Conservation (phyloP, 2,888 invertebrate genomes). For the Lottia scabra region DNA sequence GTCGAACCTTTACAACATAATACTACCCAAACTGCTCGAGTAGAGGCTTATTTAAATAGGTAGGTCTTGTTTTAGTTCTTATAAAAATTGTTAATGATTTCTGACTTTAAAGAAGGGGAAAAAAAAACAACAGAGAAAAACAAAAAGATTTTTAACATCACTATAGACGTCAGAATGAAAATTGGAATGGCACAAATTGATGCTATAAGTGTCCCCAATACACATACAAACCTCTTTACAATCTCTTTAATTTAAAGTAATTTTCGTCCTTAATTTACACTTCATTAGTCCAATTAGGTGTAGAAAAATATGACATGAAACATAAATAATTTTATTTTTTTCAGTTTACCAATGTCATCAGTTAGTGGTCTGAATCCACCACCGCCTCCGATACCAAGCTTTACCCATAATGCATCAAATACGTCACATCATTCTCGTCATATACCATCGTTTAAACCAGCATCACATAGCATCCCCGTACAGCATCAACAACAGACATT, state of each 20-base stretch:
- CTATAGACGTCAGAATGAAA: no score
- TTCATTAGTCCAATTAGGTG: no score
- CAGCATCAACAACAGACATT: not conserved
- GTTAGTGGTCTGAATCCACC: conserved; percentile 14
- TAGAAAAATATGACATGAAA: no score
- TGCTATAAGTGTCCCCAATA: no score
- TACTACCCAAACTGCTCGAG: conserved; percentile 19
- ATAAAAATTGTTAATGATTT: no score
- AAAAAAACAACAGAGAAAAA: no score
- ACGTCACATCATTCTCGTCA: not conserved
- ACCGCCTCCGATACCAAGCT: not conserved
- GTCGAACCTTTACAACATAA: not conserved
- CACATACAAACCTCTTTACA: no score
- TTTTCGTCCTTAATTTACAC: no score
- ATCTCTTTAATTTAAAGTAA: no score
- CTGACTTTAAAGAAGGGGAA: no score
- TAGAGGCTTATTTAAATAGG: conserved; percentile 45
- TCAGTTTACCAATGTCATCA: conserved; percentile 31
- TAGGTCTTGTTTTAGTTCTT: conserved; percentile 7
- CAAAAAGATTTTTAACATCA: no score
- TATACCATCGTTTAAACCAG: not conserved
- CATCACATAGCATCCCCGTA: not conserved
- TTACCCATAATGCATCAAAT: not conserved
- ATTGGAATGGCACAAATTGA: no score
- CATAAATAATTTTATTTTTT: conserved; percentile 18